Percentiles rank a stretch among this genome's conserved stretches.
Evolutionary conservation across 1,140 invertebrate genomes (phyloP).

Genomic region (Heterodera schachtii): DNA sequence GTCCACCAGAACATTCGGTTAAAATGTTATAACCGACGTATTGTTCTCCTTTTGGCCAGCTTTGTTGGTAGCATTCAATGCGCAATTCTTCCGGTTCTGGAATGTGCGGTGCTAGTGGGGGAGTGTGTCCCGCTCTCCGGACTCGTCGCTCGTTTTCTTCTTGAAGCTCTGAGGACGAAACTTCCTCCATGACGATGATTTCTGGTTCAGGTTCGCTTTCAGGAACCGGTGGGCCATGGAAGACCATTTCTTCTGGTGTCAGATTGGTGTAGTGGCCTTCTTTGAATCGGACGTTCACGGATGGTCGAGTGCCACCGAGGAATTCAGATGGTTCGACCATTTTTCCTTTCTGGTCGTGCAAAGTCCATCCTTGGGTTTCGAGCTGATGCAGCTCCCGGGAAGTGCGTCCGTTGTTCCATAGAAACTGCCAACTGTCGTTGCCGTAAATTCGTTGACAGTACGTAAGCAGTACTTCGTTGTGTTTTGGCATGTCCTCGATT

Average conservation of each 20-base stretch:
- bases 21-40: no score
- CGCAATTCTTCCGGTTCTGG: no score
- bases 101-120: no score
- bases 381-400: neutral
- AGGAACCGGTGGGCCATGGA: neutral
- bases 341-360: neutral
- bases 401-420: neutral
- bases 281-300: neutral
- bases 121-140: neutral
- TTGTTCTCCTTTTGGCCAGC: no score
- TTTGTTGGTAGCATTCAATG: no score
- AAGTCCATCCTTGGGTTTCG: neutral
- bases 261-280: neutral
- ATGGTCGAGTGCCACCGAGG: neutral
- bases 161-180: no score
- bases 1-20: no score
- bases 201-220: neutral
- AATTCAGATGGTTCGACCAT: neutral
- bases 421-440: no score
- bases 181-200: neutral
- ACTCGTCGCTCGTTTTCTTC: no score
- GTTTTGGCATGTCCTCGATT: no score
- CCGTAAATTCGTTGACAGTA: no score
- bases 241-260: neutral
- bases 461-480: no score